Percentiles rank a stretch among this genome's conserved stretches.
phyloP scores from a whole-genome alignment of 2,888 invertebrate genomes.

The Harpagoxenus sublaevis region DNA sequence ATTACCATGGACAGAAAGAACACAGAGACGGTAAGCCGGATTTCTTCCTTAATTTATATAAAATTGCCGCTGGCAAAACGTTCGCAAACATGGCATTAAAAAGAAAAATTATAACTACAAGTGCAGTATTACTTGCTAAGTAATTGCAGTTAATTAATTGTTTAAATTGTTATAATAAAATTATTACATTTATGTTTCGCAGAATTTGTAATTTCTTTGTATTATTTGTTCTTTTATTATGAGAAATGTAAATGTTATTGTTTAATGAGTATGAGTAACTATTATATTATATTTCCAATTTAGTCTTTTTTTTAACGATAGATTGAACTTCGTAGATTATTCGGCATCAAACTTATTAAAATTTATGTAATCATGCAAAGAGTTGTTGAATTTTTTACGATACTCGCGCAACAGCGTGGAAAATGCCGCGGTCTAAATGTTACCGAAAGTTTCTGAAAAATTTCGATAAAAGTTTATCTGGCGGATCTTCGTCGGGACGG shows the following conservation, averaged over 20 bases:
- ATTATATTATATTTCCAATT: neutral
- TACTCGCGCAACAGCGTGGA: constrained; percentile 13
- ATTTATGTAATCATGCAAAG: constrained; percentile 34
- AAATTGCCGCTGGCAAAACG: neutral
- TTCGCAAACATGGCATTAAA: neutral
- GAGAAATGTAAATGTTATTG: neutral
- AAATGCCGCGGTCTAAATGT: constrained; percentile 26
- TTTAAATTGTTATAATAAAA: neutral
- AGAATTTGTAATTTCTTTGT: neutral
- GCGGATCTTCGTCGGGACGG: neutral
- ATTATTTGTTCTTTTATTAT: neutral
- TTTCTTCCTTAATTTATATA: neutral
- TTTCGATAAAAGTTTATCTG: constrained; percentile 38
- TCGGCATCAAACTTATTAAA: constrained; percentile 31
- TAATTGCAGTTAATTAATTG: neutral
- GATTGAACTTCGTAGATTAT: constrained; percentile 27
- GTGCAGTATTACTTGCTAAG: neutral
- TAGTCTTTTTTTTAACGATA: neutral
- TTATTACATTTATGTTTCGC: neutral
- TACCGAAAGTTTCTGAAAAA: constrained; percentile 12
- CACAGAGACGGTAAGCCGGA: constrained; percentile 81
- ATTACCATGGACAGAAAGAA: constrained; percentile 85
- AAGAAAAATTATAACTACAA: neutral
- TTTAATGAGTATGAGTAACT: neutral
- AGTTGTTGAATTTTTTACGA: constrained; percentile 41